Conservation (phyloP, 2,888 invertebrate genomes). For the Sarcophaga variegata region DNA sequence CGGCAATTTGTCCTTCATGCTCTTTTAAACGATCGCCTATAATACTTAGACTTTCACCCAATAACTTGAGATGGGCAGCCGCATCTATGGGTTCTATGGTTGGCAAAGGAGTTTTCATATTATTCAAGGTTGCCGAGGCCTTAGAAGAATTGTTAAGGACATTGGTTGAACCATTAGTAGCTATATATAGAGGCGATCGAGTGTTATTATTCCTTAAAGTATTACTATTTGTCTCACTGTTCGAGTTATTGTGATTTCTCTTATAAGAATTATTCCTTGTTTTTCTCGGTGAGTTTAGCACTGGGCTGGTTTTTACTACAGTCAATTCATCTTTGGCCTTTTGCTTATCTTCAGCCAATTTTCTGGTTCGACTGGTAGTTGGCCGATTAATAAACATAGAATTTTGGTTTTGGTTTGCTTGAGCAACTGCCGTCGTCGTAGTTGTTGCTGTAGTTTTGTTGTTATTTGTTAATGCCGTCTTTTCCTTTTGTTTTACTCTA, state of each 20-base stretch:
- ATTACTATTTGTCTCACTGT: background rate
- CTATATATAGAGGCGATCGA: constrained; percentile 24
- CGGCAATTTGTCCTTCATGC: constrained; percentile 97
- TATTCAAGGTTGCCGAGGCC: constrained; percentile 22
- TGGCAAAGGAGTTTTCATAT: constrained; percentile 76
- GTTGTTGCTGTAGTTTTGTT: background rate
- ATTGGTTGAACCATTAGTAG: constrained; percentile 53
- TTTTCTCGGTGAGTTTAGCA: constrained; percentile 62
- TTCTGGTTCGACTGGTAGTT: constrained; percentile 78
- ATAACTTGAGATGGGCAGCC: constrained; percentile 94
- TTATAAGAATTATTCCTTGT: constrained; percentile 67
- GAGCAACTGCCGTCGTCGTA: background rate
- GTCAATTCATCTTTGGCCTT: constrained; percentile 60
- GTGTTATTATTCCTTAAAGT: constrained; percentile 40
- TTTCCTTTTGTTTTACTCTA: constrained; percentile 73
- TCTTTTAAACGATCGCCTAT: constrained; percentile 96
- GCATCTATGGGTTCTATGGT: constrained; percentile 93
- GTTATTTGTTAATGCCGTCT: constrained; percentile 14
- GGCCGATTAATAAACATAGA: constrained; percentile 77
- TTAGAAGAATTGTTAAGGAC: constrained; percentile 30
- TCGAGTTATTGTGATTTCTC: constrained; percentile 74
- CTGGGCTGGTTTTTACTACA: background rate
- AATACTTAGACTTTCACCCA: constrained; percentile 96
- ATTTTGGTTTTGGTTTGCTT: constrained; percentile 41
- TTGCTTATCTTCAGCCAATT: constrained; percentile 76